Evolutionary conservation across 2,797 vertebrate species (phyloP).

Genomic region (Hirundo rustica): DNA sequence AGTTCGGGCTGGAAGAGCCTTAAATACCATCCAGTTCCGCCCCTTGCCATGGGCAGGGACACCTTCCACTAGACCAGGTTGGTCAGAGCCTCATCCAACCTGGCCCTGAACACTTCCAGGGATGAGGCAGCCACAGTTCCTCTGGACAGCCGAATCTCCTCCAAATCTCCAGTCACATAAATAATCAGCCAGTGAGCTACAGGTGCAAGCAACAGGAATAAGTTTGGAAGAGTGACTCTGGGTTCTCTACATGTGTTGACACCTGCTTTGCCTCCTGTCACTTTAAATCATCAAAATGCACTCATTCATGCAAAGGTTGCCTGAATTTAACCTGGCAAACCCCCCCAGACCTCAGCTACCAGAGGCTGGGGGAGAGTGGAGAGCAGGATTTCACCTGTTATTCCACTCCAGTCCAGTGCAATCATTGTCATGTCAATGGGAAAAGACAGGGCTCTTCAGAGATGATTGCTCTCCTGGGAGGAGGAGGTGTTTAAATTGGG

Average conservation of each 20-base stretch:
- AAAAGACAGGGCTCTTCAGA: background rate
- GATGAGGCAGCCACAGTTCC: background rate
- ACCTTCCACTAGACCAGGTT: background rate
- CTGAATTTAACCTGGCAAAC: background rate
- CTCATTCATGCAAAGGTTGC: background rate
- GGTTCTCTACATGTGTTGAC: background rate
- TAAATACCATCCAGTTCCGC: background rate
- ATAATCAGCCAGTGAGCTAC: background rate
- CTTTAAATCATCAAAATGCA: background rate
- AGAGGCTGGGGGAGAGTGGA: background rate
- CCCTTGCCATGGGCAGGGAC: background rate
- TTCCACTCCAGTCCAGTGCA: background rate
- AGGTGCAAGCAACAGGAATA: background rate
- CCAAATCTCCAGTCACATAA: background rate
- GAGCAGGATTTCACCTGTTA: background rate
- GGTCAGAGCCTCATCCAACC: rapidly evolving
- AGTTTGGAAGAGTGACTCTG: background rate
- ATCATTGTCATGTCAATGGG: background rate
- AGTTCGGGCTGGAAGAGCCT: background rate
- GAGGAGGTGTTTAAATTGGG: background rate
- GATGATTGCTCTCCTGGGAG: background rate
- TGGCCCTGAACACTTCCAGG: background rate
- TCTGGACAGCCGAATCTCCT: background rate
- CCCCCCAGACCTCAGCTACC: background rate
- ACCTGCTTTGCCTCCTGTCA: background rate